Evolutionary conservation across 2,797 vertebrate species (phyloP).

Genomic region (Psittacula derbiana): DNA sequence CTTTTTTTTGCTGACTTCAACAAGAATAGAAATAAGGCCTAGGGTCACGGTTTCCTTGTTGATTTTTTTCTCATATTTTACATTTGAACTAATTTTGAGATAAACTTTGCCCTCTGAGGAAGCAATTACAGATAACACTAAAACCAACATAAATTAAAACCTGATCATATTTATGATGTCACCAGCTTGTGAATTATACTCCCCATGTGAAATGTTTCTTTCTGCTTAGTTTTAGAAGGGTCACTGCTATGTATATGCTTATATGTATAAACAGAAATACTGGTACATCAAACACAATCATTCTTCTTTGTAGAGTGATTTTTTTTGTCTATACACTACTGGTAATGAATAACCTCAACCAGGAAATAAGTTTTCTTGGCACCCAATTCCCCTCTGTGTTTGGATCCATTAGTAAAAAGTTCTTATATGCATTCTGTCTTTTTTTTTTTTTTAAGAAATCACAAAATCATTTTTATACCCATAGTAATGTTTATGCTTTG

Average conservation of each 20-base stretch:
- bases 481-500: not conserved
- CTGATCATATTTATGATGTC: conserved; percentile 3
- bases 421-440: not conserved
- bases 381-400: not conserved
- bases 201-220: not conserved
- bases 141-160: conserved; percentile 52
- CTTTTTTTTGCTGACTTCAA: conserved; percentile 9
- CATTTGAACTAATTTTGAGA: conserved; percentile 43
- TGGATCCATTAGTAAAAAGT: conserved; percentile 23
- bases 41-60: conserved; percentile 31
- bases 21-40: conserved; percentile 13
- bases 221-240: conserved; percentile 9
- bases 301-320: not conserved
- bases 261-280: not conserved
- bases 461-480: not conserved
- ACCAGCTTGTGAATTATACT: conserved; percentile 14
- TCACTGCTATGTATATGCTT: not conserved
- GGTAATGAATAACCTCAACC: not conserved
- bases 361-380: conserved; percentile 35
- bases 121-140: conserved; percentile 48
- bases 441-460: not conserved
- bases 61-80: conserved; percentile 48
- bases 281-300: not conserved
- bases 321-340: not conserved
- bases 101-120: conserved; percentile 58